These are phyloP conservation scores for Forbesichthys papilliferus DNA, from an alignment of 2,113 vertebrate genomes.

Conservation along the genomic window DNA sequence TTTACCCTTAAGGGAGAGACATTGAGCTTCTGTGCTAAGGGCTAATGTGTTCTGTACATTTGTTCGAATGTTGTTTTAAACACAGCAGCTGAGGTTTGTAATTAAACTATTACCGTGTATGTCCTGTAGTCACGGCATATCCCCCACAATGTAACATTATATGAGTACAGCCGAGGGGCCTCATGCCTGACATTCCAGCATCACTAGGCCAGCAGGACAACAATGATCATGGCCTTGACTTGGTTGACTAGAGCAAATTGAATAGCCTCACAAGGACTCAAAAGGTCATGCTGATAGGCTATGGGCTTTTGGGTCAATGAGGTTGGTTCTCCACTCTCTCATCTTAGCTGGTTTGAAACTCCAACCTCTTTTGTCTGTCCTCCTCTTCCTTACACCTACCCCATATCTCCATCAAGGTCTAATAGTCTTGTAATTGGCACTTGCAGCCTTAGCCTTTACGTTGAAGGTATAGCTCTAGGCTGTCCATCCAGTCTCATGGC, in stretches of 20 bases:
- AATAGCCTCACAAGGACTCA: conserved; percentile 40
- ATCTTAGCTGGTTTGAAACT: conserved; percentile 24
- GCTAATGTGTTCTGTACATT: background rate
- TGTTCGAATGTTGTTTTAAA: conserved; percentile 5
- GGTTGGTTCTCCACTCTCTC: conserved; percentile 10
- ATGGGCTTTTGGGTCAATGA: conserved; percentile 3
- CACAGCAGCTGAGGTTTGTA: conserved; percentile 14
- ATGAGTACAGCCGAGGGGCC: conserved; percentile 49
- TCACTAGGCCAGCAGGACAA: conserved; percentile 53
- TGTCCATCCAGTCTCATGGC: conserved; percentile 33
- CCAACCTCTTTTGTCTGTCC: conserved; percentile 48
- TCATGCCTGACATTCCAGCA: conserved; percentile 67
- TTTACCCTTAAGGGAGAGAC: background rate
- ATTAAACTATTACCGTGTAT: conserved; percentile 29
- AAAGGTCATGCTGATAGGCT: conserved; percentile 45
- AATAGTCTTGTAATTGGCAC: conserved; percentile 30
- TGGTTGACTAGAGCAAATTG: conserved; percentile 35
- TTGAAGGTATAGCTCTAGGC: conserved; percentile 38
- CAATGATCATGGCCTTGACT: conserved; percentile 64
- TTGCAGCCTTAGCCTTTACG: conserved; percentile 27
- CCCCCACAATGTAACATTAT: conserved; percentile 61
- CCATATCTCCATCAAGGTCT: conserved; percentile 6
- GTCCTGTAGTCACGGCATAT: conserved; percentile 41
- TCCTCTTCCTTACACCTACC: background rate
- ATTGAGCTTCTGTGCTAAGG: background rate